Percentiles rank a stretch among this genome's conserved stretches.
Evolutionary conservation across 2,888 invertebrate genomes (phyloP).

Genomic region (Sphinx pinastri): DNA sequence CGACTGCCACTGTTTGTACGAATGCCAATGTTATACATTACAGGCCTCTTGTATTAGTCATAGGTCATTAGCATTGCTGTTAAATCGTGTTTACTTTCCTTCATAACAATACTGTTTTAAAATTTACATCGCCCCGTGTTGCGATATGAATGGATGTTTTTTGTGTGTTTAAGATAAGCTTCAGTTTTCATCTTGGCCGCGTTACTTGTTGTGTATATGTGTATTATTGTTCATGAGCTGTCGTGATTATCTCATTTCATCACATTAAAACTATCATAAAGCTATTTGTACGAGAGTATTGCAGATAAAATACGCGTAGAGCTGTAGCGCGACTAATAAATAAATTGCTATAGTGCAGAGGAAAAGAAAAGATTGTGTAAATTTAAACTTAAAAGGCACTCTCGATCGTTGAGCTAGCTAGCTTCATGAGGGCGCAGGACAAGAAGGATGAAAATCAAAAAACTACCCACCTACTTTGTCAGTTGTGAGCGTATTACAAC

Average conservation of each 20-base stretch:
- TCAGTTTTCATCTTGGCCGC: background rate
- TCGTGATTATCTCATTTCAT: no score
- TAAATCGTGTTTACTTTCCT: slow-evolving; percentile 69
- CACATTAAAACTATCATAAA: background rate
- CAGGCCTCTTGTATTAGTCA: slow-evolving; percentile 76
- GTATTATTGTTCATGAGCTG: no score
- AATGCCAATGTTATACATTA: slow-evolving; percentile 80
- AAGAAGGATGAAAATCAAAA: slow-evolving; percentile 19
- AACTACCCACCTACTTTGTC: background rate
- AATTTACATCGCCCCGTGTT: slow-evolving; percentile 2
- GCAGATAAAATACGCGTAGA: background rate
- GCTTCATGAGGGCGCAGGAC: slow-evolving; percentile 11
- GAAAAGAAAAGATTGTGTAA: slow-evolving; percentile 14
- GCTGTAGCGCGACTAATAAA: background rate
- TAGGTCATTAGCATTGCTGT: slow-evolving; percentile 78
- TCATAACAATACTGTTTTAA: slow-evolving; percentile 61
- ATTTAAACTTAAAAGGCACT: slow-evolving; percentile 10
- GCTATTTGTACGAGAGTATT: background rate
- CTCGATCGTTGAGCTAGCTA: background rate
- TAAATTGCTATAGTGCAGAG: background rate
- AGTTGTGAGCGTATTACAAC: background rate
- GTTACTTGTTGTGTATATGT: background rate
- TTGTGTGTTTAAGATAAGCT: slow-evolving; percentile 1
- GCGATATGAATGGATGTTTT: background rate
- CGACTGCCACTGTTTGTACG: slow-evolving; percentile 74